Percentiles rank a stretch among this genome's conserved stretches.
Evolutionary conservation across 1,140 invertebrate species (phyloP).

Genomic region (Drosophila takahashii): DNA sequence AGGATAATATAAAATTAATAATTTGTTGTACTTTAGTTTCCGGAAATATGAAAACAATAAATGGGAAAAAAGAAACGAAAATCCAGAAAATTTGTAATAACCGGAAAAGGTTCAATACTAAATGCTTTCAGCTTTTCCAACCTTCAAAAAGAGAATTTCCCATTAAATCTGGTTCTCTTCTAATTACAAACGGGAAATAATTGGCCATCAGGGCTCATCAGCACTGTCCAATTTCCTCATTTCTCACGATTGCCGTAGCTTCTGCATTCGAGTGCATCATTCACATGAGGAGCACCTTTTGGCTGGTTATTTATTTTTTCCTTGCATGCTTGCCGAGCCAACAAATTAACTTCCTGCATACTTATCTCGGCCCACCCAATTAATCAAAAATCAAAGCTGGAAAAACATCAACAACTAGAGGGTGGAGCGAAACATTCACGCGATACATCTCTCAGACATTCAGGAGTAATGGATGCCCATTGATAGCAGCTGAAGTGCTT

Average conservation of each 20-base stretch:
- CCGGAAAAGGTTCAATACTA: neutral
- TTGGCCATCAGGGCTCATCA: slow-evolving; percentile 11
- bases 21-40: no score
- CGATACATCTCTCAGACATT: slow-evolving; percentile 38
- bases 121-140: neutral
- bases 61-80: no score
- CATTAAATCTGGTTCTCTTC: slow-evolving; percentile 16
- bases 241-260: slow-evolving; percentile 24
- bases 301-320: slow-evolving; percentile 1
- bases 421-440: slow-evolving; percentile 57
- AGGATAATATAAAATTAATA: no score
- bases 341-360: slow-evolving; percentile 70
- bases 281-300: slow-evolving; percentile 17
- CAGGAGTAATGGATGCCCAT: slow-evolving; percentile 11
- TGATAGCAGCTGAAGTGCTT: slow-evolving; percentile 56
- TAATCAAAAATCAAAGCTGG: slow-evolving; percentile 66
- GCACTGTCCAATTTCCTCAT: slow-evolving; percentile 12
- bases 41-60: no score
- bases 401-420: slow-evolving; percentile 25
- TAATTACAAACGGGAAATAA: slow-evolving; percentile 19
- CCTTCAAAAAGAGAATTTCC: neutral
- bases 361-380: slow-evolving; percentile 54
- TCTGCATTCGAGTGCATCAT: slow-evolving; percentile 22
- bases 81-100: neutral
- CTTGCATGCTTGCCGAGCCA: slow-evolving; percentile 28